Evolutionary conservation across 2,888 invertebrate species (phyloP), one percentile per base, ranked within the genome.

Genomic region (Colletes collaris): DNA sequence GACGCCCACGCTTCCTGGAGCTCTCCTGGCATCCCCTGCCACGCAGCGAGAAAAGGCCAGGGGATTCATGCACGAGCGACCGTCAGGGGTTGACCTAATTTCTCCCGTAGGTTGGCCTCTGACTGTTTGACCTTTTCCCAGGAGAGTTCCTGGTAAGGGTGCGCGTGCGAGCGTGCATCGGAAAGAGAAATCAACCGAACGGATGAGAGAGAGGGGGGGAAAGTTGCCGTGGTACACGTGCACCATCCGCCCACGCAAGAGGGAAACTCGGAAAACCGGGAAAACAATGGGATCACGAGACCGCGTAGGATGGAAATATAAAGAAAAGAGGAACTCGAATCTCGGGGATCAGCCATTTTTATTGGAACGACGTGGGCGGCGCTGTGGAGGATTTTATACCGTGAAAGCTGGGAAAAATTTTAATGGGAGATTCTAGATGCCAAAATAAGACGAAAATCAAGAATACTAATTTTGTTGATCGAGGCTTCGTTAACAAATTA

Each of bases 11-110:
- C 37, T 56, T 46, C 8, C 35, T 35, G 62, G 27, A 76, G 50
- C 35, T 49, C 56, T 44, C 55, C 52, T 83, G 70, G 65, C 71
- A 62, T 66, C 69, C 68, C 56, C 66, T 55, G 46, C n/a, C 50
- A 27, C 4, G 10, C n/a, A 3, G 60, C 11, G 79, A 27, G 75
- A 59, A 72, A 76, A 64, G 77, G 19, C 40, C 16, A 11, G 79
- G 65, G 83, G 72, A 77, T 78, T 82, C 77, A 78, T 77, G 87
- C 83, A 79, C 79, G 75, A 79, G 76, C 78, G 76, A 72, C 67
- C 73, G 81, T 86, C 87, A 88, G 87, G 88, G 88, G 87, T 84
- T 90, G 89, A 88, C 90, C 90, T 69, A 90, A 88, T 89, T 90
- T 76, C 71, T 58, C 62, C 49, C 69, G 66, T 86, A 85, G 86